phyloP scores from a whole-genome alignment of 2,113 vertebrate genomes.

The Ceuthmochares aereus region DNA sequence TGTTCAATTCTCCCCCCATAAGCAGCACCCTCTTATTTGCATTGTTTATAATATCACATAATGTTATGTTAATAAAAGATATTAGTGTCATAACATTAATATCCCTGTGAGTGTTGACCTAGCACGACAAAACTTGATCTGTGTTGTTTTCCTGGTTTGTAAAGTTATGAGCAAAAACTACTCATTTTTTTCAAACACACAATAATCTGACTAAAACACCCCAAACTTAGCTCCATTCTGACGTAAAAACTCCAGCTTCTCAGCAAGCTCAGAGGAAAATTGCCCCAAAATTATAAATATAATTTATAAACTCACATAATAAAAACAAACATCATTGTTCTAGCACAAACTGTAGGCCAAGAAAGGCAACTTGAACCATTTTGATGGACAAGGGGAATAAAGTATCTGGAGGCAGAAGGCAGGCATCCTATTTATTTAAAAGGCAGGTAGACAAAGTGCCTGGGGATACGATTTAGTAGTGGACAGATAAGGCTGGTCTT shows the following conservation, averaged over 20 bases:
- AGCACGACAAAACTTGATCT: not conserved
- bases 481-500: too few species aligned
- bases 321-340: not conserved
- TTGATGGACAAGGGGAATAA: not conserved
- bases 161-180: not conserved
- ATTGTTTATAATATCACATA: not conserved
- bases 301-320: not conserved
- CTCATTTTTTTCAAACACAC: not conserved
- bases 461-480: too few species aligned
- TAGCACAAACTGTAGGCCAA: not conserved
- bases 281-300: not conserved
- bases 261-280: not conserved
- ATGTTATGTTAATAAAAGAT: not conserved
- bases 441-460: too few species aligned
- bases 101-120: not conserved
- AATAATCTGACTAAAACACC: not conserved
- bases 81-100: not conserved
- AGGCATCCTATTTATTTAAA: not conserved
- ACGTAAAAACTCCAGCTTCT: not conserved
- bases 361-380: not conserved
- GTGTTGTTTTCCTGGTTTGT: not conserved
- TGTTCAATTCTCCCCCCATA: not conserved
- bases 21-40: not conserved
- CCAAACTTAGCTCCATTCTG: not conserved
- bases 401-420: not conserved